phyloP scores from a whole-genome alignment of 2,113 vertebrate species.

The Aramus guarauna region DNA sequence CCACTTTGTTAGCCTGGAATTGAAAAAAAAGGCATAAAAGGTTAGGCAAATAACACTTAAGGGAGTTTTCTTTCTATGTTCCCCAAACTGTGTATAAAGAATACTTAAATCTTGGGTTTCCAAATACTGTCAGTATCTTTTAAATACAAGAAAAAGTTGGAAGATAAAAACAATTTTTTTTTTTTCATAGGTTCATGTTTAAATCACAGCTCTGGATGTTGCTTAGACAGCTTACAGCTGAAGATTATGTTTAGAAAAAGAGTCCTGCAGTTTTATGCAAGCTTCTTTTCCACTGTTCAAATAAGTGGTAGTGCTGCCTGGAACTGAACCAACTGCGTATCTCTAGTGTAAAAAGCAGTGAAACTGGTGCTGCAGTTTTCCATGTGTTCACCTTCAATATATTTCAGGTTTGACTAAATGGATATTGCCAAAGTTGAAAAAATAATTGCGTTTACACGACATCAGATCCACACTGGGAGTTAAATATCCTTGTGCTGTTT shows the following conservation, averaged over 20 bases:
- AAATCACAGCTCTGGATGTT: slow-evolving; percentile 4
- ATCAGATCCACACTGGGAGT: not conserved
- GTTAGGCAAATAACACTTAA: not conserved
- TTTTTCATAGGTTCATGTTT: not conserved
- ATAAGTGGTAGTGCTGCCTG: not conserved
- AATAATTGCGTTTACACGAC: not conserved
- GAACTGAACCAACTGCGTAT: not conserved
- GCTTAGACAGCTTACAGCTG: slow-evolving; percentile 54
- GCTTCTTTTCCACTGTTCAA: not conserved
- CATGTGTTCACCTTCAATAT: not conserved
- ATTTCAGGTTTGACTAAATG: not conserved
- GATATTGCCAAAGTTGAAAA: not conserved
- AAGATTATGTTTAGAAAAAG: slow-evolving; percentile 3
- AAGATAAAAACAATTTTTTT: not conserved
- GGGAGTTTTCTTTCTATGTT: not conserved
- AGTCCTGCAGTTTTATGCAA: not conserved
- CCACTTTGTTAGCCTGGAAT: not conserved
- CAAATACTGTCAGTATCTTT: not conserved
- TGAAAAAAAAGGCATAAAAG: not conserved
- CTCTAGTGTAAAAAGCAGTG: not conserved
- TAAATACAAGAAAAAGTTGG: not conserved
- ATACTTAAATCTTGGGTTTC: not conserved
- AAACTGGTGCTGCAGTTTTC: not conserved
- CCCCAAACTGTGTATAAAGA: not conserved
- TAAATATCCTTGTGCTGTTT: not conserved